Evolutionary conservation across 2,888 invertebrate genomes (phyloP).

Genomic region (Myathropa florea): DNA sequence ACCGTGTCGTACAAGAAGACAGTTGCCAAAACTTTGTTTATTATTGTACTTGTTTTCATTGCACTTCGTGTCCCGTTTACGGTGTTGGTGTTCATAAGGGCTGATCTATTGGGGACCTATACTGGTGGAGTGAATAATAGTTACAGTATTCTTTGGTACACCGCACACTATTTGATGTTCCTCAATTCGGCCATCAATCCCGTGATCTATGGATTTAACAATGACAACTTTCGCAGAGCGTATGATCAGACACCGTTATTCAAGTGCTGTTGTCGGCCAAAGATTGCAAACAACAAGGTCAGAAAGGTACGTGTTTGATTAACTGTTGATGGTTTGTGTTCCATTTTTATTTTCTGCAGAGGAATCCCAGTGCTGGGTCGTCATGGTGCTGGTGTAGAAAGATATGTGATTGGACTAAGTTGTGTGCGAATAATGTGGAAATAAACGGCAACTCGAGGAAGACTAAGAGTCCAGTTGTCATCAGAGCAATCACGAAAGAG

Average conservation of each 20-base stretch:
- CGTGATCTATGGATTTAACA: conserved; percentile 88
- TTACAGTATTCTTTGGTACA: conserved; percentile 85
- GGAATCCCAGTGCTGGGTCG: not conserved
- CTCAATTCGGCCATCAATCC: conserved; percentile 89
- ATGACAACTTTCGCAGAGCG: conserved; percentile 86
- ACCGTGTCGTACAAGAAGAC: conserved; percentile 85
- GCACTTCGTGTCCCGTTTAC: conserved; percentile 89
- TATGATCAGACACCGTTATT: conserved; percentile 83
- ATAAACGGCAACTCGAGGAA: conserved; percentile 16
- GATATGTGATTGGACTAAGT: conserved; percentile 1
- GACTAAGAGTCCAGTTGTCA: conserved; percentile 20
- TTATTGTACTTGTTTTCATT: conserved; percentile 86
- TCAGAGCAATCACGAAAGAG: conserved; percentile 42
- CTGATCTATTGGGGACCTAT: conserved; percentile 72
- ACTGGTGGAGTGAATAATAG: conserved; percentile 79
- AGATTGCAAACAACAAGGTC: not conserved
- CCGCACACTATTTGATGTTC: conserved; percentile 86
- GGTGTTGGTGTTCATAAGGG: conserved; percentile 85
- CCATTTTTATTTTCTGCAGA: not conserved
- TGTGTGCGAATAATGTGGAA: conserved; percentile 24
- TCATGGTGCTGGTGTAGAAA: not conserved
- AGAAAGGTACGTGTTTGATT: not conserved
- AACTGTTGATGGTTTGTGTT: not conserved
- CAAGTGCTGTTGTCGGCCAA: conserved; percentile 69
- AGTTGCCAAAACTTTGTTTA: conserved; percentile 87